phyloP scores from a whole-genome alignment of 2,888 invertebrate species.

The Agonum fuliginosum region DNA sequence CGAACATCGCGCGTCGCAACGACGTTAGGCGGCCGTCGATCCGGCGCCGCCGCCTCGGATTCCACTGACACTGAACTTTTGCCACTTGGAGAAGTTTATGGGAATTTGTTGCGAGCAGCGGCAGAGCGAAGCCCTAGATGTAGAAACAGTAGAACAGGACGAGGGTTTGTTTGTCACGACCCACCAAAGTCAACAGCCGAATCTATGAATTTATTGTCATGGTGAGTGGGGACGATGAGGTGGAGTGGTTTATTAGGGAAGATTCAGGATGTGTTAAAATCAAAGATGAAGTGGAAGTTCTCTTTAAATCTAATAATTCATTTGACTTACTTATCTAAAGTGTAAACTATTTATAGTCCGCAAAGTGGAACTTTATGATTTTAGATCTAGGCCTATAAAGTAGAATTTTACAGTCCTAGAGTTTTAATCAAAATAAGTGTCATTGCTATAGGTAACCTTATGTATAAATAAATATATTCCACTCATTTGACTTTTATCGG shows the following conservation, averaged over 20 bases:
- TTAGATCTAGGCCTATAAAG: too few relatives aligned
- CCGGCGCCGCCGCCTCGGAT: background rate
- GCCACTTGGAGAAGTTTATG: constrained; percentile 2
- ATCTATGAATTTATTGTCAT: constrained; percentile 3
- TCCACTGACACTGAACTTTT: constrained; percentile 4
- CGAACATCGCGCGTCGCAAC: background rate
- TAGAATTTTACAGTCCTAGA: too few relatives aligned
- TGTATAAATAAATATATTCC: too few relatives aligned
- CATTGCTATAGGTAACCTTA: too few relatives aligned
- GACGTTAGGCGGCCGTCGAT: constrained; percentile 11
- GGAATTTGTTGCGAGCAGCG: constrained; percentile 4
- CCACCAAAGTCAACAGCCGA: constrained; percentile 26
- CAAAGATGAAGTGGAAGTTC: background rate
- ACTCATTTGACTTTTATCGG: too few relatives aligned
- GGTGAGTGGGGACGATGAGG: background rate
- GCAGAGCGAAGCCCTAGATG: background rate
- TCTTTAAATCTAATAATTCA: too few relatives aligned
- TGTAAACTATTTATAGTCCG: too few relatives aligned
- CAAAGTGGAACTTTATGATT: too few relatives aligned
- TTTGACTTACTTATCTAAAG: too few relatives aligned
- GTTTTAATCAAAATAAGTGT: too few relatives aligned
- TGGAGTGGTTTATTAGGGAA: background rate
- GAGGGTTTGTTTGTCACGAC: constrained; percentile 20
- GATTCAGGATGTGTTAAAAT: background rate
- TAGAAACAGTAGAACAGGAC: background rate